These are phyloP conservation scores for Dysidea cf. avara DNA, from an alignment of 37 sponge, comb jelly and placozoan species.

Conservation along the genomic window DNA sequence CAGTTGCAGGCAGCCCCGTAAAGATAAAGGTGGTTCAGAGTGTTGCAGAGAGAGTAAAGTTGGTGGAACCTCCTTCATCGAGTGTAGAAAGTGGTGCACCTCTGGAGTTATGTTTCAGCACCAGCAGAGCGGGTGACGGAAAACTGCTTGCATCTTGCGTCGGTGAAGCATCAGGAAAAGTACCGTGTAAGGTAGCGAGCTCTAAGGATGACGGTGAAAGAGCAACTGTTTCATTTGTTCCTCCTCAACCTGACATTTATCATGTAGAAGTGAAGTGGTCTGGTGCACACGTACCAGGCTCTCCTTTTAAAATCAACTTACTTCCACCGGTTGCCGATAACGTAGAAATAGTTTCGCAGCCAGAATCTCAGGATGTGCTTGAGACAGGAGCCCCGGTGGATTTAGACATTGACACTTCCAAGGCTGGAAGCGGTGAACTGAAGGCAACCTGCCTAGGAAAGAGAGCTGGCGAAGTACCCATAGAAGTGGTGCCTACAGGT, in stretches of 20 bases:
- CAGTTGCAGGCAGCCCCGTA: slow-evolving; percentile 62
- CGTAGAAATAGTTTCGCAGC: slow-evolving; percentile 43
- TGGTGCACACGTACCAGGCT: slow-evolving; percentile 52
- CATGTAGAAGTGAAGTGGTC: slow-evolving; percentile 50
- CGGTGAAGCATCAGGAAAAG: slow-evolving; percentile 46
- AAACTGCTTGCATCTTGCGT: slow-evolving; percentile 37
- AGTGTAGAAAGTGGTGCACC: slow-evolving; percentile 14
- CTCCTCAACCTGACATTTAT: slow-evolving; percentile 43
- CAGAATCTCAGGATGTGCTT: slow-evolving; percentile 32
- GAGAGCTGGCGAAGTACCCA: slow-evolving; percentile 36
- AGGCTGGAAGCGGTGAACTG: slow-evolving; percentile 31
- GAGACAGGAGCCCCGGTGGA: slow-evolving; percentile 46
- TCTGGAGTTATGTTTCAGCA: slow-evolving; percentile 61
- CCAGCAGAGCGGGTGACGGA: slow-evolving; percentile 55
- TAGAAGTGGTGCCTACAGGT: neutral
- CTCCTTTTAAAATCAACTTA: slow-evolving; percentile 60
- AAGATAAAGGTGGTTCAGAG: slow-evolving; percentile 9
- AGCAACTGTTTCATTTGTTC: slow-evolving; percentile 33
- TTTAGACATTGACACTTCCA: slow-evolving; percentile 10
- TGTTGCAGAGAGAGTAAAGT: slow-evolving; percentile 23
- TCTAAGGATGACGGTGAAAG: slow-evolving; percentile 10
- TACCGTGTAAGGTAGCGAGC: slow-evolving; percentile 17
- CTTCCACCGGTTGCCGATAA: slow-evolving; percentile 24
- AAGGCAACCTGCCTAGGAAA: slow-evolving; percentile 10
- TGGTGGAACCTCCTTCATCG: slow-evolving; percentile 4